Conservation (phyloP, 1,140 invertebrate genomes). For the Thaumatotibia leucotreta region DNA sequence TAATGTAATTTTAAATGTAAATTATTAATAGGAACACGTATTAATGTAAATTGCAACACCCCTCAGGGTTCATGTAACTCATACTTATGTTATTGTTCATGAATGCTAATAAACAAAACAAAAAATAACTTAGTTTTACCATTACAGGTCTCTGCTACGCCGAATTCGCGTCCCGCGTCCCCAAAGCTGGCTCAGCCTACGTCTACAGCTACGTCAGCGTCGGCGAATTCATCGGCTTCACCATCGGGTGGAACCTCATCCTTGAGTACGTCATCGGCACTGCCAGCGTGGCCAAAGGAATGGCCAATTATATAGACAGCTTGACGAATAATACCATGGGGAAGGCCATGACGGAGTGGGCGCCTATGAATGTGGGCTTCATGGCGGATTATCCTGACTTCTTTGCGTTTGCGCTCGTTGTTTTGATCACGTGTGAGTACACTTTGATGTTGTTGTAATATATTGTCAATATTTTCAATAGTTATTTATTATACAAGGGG, state of each 20-base stretch:
- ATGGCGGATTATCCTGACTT: constrained; percentile 91
- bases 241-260: constrained; percentile 93
- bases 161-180: constrained; percentile 91
- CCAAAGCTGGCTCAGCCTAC: constrained; percentile 91
- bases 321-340: constrained; percentile 86
- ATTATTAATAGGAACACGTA: no score
- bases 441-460: constrained; percentile 9
- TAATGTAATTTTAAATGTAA: no score
- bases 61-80: no score
- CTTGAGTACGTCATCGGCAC: constrained; percentile 90
- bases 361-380: constrained; percentile 85
- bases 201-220: constrained; percentile 93
- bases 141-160: constrained; percentile 87
- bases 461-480: no score
- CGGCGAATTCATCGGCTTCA: constrained; percentile 88
- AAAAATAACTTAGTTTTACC: not conserved
- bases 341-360: constrained; percentile 79
- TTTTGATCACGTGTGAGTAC: constrained; percentile 79
- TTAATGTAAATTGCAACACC: no score
- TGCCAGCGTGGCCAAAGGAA: constrained; percentile 93
- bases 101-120: no score
- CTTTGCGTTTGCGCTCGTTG: constrained; percentile 83
- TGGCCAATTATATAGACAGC: constrained; percentile 93
- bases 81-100: no score
- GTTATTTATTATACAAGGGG: no score